Evolutionary conservation across 1,140 invertebrate genomes (phyloP), one percentile per base, ranked within the genome.

Genomic region (Pachyrhynchus sulphureomaculatus): DNA sequence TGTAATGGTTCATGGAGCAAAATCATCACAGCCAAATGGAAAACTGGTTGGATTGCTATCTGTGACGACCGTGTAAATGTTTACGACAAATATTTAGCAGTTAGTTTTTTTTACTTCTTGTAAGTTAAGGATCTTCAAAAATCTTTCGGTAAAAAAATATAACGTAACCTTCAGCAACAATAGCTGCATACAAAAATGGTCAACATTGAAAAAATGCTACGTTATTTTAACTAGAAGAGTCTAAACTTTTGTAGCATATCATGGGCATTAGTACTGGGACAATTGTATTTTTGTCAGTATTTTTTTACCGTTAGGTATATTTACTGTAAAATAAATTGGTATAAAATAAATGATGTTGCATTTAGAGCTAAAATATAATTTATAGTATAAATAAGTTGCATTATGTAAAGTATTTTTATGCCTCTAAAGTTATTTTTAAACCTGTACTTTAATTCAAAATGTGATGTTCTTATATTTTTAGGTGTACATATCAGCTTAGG

Each of bases 11-110:
- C 78, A 81, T 63, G 78, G 77, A 13, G 79, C 77, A 53, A 78
- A 77, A 63, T 69, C 77, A 18, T 63, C 76, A 24, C 72, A 69
- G 53, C 70, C 73, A 12, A 76, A 72, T 23, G 76, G 78, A 13
- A 82, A 82, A 71, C 69, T 81, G 60, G 75, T 80, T 68, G 81
- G 80, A 20, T 67, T 82, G 24, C 67, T 82, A 3, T 82, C 80
- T 13, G 80, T 82, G 18, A 82, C 80, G 12, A 82, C 80, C 9
- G 80, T 82, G 49, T 82, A 79, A 77, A 36, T 39, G 2, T 39
- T 17, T 51, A 36, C n/a, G 12, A 9, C 12, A 45, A 17, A 45
- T 45, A 13, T 21, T n/a, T n/a, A 10, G 23, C n/a, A 8, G 10
- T 1, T 24, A 45, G 12, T 8, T 45, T 45, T 21, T 41, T 23